phyloP scores from a whole-genome alignment of 2,113 vertebrate genomes.

The Pollachius pollachius region DNA sequence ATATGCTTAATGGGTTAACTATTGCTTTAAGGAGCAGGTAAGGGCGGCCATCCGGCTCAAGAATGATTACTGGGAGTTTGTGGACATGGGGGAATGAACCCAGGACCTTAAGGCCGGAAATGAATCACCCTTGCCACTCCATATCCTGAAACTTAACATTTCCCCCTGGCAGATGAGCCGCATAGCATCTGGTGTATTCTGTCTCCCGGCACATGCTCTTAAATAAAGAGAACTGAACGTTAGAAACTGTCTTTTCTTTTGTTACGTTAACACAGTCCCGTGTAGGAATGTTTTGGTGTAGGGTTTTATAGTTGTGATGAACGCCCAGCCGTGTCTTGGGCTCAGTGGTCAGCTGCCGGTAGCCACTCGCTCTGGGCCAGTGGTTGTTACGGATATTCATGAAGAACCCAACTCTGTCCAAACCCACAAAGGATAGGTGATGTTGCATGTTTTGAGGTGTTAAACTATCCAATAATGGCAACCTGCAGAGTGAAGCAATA shows the following conservation, averaged over 20 bases:
- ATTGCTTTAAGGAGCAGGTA: no score
- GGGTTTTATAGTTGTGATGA: background rate
- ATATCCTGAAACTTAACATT: no score
- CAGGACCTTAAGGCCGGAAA: no score
- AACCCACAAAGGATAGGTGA: slow-evolving; percentile 30
- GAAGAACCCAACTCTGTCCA: slow-evolving; percentile 16
- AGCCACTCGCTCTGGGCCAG: slow-evolving; percentile 35
- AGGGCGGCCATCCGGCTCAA: no score
- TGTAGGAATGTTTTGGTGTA: background rate
- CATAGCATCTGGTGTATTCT: slow-evolving; percentile 45
- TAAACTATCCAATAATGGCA: slow-evolving; percentile 46
- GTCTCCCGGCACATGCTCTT: slow-evolving; percentile 34
- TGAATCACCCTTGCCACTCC: no score
- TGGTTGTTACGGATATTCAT: slow-evolving; percentile 25
- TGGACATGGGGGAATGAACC: no score
- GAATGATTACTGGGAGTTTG: no score
- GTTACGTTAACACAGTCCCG: background rate
- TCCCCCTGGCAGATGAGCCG: no score
- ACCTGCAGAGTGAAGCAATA: slow-evolving; percentile 36
- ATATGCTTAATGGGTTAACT: no score
- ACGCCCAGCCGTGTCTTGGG: slow-evolving; percentile 8
- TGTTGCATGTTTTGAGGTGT: slow-evolving; percentile 45
- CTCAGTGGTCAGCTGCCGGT: slow-evolving; percentile 36
- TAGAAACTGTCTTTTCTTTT: background rate
- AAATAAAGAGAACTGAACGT: background rate